Evolutionary conservation across 1,140 invertebrate genomes (phyloP).

Genomic region (Archivesica marissinica): DNA sequence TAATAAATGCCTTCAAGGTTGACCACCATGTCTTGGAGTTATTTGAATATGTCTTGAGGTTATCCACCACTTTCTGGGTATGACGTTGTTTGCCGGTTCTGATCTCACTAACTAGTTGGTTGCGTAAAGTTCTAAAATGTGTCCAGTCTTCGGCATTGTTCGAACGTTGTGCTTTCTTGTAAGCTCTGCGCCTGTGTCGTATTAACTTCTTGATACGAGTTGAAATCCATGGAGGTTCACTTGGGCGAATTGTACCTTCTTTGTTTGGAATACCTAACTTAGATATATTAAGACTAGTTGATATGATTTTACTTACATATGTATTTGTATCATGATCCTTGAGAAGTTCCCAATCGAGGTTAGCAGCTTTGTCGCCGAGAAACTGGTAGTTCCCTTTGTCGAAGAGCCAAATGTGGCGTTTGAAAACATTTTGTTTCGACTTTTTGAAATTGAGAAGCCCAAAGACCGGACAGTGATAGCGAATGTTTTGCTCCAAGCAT

Average conservation of each 20-base stretch:
- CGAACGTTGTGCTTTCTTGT: not conserved
- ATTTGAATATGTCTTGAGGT: not conserved
- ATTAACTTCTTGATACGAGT: not conserved
- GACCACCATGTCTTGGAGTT: not conserved
- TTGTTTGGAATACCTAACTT: conserved; percentile 6
- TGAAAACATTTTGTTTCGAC: not conserved
- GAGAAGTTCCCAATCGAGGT: not conserved
- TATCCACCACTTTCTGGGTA: not conserved
- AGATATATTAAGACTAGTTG: not conserved
- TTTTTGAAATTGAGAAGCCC: not conserved
- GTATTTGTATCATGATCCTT: not conserved
- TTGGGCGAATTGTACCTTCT: not conserved
- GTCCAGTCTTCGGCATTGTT: not conserved
- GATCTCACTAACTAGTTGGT: not conserved
- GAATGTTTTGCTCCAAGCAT: not conserved
- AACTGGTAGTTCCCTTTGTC: conserved; percentile 13
- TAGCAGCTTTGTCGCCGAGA: not conserved
- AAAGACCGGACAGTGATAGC: conserved; percentile 15
- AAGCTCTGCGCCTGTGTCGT: conserved; percentile 1
- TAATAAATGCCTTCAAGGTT: conserved; percentile 4
- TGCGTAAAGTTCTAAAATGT: not conserved
- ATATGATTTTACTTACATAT: not conserved
- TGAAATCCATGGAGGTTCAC: not conserved
- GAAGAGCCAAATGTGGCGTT: conserved; percentile 19
- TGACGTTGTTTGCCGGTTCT: not conserved